Percentiles rank a stretch among this genome's conserved stretches.
Conservation (phyloP, 2,888 invertebrate species). For the Argyra leucocephala region DNA sequence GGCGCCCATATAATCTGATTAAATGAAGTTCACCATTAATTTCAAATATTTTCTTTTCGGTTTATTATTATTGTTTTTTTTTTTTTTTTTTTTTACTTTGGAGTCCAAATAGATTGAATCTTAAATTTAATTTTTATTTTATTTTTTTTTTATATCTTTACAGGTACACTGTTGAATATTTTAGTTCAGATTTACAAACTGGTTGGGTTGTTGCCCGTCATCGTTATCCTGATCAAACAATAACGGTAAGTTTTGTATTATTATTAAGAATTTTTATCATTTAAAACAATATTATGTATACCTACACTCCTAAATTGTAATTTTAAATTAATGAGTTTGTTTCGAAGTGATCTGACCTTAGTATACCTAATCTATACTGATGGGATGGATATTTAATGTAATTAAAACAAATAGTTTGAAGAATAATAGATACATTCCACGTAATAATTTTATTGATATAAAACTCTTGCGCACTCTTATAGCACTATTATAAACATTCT, state of each 20-base stretch:
- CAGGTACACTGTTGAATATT: slow-evolving; percentile 70
- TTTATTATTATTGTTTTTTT: slow-evolving; percentile 3
- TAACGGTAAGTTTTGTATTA: slow-evolving; percentile 48
- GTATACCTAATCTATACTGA: no score
- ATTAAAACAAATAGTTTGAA: no score
- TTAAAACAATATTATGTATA: no score
- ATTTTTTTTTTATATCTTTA: neutral
- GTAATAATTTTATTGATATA: no score
- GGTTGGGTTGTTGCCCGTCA: slow-evolving; percentile 67
- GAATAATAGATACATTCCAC: no score
- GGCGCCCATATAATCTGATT: neutral
- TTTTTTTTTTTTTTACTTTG: slow-evolving; percentile 14
- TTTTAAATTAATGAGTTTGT: no score
- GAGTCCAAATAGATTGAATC: slow-evolving; percentile 23
- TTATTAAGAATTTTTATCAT: no score
- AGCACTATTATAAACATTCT: no score
- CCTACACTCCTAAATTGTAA: no score
- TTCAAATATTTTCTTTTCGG: slow-evolving; percentile 11
- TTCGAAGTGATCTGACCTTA: no score
- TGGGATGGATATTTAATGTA: no score
- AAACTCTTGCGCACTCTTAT: no score
- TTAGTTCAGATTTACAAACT: slow-evolving; percentile 65
- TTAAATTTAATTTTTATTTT: neutral
- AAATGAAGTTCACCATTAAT: slow-evolving; percentile 5
- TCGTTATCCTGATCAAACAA: slow-evolving; percentile 57